Base-by-base conservation (phyloP, 2,797 vertebrate genomes). In the Lagocephalus sceleratus region DNA sequence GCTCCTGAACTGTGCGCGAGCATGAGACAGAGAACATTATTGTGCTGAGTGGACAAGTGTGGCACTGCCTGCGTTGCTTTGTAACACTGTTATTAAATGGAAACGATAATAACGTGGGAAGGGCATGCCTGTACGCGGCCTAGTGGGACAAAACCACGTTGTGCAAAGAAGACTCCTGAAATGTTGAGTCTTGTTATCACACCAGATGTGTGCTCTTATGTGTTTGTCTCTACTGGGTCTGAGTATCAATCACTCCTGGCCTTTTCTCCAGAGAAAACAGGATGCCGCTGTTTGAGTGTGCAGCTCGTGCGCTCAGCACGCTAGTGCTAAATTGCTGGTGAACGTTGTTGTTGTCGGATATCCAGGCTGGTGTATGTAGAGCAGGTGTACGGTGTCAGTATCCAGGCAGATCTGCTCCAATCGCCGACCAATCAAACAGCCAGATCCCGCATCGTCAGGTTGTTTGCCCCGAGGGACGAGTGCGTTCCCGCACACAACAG, bases 391-490 rank as follows among this genome's bases (percentile, higher is more conserved):
- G 67, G 68, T 80, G 75, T 75, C 68, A 62, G 82, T 85, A 80
- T 85, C 70, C 54, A 78, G 81, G 83, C 71, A 80, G 78, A 82
- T 83, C 65, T 75, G 60, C 61, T 66, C 20, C 50, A 47, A 71
- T 63, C 68, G 54, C 49, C n/a, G 73, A 52, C 60, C 69, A 78
- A 54, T 71, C 60, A 58, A 46, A 25, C 62, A 39, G 56, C 70
- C 57, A 39, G 46, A 67, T 14, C 12, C 21, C 6, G 20, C 51
- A 6, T 26, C 58, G 67, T 63, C 22, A 35, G 60, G 59, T 63
- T 6, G 57, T 73, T 79, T 75, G 52, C 75, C 81, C 68, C 9
- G 14, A 54, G 75, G 76, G 63, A 49, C 51, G 48, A 57, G 66
- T 54, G 6, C 1, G 51, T 21, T 53, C 20, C 69, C 68, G 59